These are phyloP conservation scores for Eulithis testata DNA, from an alignment of 2,888 invertebrate genomes.

Conservation along the genomic window DNA sequence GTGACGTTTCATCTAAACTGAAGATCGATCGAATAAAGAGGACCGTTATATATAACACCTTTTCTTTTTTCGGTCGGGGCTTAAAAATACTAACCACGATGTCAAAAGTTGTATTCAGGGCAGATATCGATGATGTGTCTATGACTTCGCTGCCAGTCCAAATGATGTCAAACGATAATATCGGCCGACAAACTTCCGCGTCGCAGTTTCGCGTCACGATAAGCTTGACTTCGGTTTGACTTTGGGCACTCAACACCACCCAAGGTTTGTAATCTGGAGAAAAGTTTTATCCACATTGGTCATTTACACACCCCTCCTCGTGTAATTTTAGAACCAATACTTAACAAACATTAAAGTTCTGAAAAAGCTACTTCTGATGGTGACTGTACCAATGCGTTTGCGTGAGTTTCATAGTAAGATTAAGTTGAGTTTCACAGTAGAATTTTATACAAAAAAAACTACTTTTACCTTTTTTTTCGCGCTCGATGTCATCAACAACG, in stretches of 20 bases:
- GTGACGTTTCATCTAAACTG: too few relatives aligned
- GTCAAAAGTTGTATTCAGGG: background rate
- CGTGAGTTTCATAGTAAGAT: too few relatives aligned
- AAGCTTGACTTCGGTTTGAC: conserved; percentile 33
- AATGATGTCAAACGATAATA: conserved; percentile 35
- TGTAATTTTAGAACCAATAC: too few relatives aligned
- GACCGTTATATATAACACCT: too few relatives aligned
- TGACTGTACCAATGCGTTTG: too few relatives aligned
- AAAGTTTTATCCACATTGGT: background rate
- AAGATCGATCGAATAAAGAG: too few relatives aligned
- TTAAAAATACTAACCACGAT: conserved; percentile 5
- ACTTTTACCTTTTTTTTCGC: conserved; percentile 1
- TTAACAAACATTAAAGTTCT: too few relatives aligned
- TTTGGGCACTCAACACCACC: conserved; percentile 51
- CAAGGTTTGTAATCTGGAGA: conserved; percentile 52
- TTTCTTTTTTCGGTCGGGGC: too few relatives aligned
- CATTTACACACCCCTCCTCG: too few relatives aligned
- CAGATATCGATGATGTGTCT: conserved; percentile 4
- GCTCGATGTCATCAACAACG: background rate
- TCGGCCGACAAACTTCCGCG: conserved; percentile 53
- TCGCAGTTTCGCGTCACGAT: conserved; percentile 50
- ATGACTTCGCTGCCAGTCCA: conserved; percentile 3
- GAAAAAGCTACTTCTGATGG: too few relatives aligned
- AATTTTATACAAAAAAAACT: too few relatives aligned
- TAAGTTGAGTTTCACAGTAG: too few relatives aligned